These are phyloP conservation scores for Heliconius hewitsoni DNA, from an alignment of 1,140 invertebrate genomes.

Conservation along the genomic window DNA sequence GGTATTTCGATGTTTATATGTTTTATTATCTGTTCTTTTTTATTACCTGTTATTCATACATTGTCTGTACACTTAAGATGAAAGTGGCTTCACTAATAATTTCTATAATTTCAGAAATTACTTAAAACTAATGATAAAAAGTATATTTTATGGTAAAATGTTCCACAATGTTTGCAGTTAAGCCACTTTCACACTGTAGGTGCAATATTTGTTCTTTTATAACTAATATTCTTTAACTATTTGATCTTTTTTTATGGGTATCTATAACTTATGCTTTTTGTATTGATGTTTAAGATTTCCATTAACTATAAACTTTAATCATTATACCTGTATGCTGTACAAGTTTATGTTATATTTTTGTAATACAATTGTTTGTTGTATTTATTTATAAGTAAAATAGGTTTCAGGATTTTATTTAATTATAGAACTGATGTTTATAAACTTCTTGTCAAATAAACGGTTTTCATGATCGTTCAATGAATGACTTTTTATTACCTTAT, in stretches of 20 bases:
- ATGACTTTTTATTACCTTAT: constrained; percentile 33
- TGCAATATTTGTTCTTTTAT: constrained; percentile 12
- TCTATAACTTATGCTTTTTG: not conserved
- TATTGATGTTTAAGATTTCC: not conserved
- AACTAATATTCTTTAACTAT: constrained; percentile 6
- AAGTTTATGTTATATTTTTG: constrained; percentile 21
- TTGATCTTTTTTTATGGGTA: not conserved
- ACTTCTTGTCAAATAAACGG: constrained; percentile 66
- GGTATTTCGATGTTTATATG: not conserved
- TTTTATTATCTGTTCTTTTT: not conserved
- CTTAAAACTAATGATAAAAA: not conserved
- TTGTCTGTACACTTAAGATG: not conserved
- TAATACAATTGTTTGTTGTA: constrained; percentile 33
- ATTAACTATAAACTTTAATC: not conserved
- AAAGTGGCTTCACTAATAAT: not conserved
- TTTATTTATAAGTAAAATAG: constrained; percentile 28
- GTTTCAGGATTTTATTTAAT: constrained; percentile 47
- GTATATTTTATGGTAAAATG: not conserved
- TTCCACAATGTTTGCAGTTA: no score
- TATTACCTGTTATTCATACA: not conserved
- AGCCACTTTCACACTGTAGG: no score
- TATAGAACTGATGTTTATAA: constrained; percentile 50
- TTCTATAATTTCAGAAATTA: not conserved
- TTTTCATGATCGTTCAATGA: constrained; percentile 51
- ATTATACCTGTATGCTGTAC: constrained; percentile 17